Percentiles rank a stretch among this genome's conserved stretches.
These are phyloP conservation scores for Thera obeliscata DNA, from an alignment of 2,888 invertebrate species.

Conservation along the genomic window DNA sequence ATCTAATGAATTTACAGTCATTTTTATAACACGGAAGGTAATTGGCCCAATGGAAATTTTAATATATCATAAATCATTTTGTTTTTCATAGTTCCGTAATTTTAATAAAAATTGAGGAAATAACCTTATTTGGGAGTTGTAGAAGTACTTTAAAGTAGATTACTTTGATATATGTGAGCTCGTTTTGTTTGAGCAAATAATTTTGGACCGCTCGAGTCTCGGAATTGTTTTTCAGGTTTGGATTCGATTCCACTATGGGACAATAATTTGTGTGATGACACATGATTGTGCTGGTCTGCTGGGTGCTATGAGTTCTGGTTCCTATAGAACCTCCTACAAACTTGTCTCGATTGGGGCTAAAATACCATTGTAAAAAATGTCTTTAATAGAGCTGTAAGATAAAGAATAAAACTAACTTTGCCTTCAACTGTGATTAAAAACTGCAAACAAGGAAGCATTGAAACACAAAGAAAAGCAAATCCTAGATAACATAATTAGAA, in stretches of 20 bases:
- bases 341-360: no score
- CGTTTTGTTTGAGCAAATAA: no score
- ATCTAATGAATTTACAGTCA: no score
- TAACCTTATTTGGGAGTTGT: conserved; percentile 9
- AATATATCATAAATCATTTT: conserved; percentile 16
- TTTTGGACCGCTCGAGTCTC: no score
- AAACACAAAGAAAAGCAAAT: conserved; percentile 21
- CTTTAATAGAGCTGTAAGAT: no score
- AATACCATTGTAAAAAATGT: no score
- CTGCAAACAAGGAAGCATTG: conserved; percentile 20
- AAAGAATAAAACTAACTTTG: neutral
- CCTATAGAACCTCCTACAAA: no score
- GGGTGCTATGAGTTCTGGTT: no score
- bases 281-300: no score
- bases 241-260: no score
- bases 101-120: conserved; percentile 10
- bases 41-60: conserved; percentile 9
- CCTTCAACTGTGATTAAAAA: conserved; percentile 9
- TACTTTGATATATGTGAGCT: neutral
- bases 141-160: neutral
- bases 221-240: neutral
- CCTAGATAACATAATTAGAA: conserved; percentile 17
- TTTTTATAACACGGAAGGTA: conserved; percentile 24
- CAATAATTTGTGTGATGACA: no score
- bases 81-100: conserved; percentile 10